Evolutionary conservation across 2,888 invertebrate genomes (phyloP).

Genomic region (Drosophila barbarae): DNA sequence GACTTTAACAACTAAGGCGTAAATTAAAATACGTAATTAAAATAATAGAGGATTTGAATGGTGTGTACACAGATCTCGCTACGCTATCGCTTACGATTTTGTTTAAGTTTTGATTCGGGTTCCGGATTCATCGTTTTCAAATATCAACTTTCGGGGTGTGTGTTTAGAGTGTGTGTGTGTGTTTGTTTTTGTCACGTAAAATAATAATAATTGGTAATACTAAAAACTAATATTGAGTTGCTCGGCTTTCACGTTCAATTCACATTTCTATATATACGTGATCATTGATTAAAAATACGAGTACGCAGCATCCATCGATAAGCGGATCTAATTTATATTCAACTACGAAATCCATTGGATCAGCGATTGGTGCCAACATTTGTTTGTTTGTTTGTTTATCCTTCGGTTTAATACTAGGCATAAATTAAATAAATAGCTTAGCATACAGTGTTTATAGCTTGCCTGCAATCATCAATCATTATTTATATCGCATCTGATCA

Average conservation of each 20-base stretch:
- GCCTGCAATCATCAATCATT: conserved; percentile 54
- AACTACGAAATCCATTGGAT: conserved; percentile 66
- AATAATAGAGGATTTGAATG: conserved; percentile 57
- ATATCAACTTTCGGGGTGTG: conserved; percentile 53
- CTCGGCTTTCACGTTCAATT: conserved; percentile 63
- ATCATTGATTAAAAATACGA: conserved; percentile 60
- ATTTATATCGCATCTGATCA: conserved; percentile 55
- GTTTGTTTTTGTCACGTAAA: conserved; percentile 39
- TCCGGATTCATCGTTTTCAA: conserved; percentile 36
- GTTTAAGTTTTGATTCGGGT: conserved; percentile 10
- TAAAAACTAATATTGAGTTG: conserved; percentile 69
- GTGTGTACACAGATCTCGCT: conserved; percentile 27
- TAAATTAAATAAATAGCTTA: conserved; percentile 72
- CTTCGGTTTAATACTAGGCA: conserved; percentile 65
- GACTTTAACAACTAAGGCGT: conserved; percentile 64
- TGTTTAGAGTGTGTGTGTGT: conserved; percentile 26
- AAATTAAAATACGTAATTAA: conserved; percentile 63
- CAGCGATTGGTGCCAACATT: conserved; percentile 45
- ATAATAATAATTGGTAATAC: conserved; percentile 63
- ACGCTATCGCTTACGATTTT: conserved; percentile 7
- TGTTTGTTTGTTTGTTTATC: conserved; percentile 19
- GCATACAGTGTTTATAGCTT: conserved; percentile 64
- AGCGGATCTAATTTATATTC: conserved; percentile 59
- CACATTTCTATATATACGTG: conserved; percentile 30
- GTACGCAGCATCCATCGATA: conserved; percentile 54